phyloP scores from a whole-genome alignment of 2,797 vertebrate species.

The Cercopithecus hamlyni region DNA sequence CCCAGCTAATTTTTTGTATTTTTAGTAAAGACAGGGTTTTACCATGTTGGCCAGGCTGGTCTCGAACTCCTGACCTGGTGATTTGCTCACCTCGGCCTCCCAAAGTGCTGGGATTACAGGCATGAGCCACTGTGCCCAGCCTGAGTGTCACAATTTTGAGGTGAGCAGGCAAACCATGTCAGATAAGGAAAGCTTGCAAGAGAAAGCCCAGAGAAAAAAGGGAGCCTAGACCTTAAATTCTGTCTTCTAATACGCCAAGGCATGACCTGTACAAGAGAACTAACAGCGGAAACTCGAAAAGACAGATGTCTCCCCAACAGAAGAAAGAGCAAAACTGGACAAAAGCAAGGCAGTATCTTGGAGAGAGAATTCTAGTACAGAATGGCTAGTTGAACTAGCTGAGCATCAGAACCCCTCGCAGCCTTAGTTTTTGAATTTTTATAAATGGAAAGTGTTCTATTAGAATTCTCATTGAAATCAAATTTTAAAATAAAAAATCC shows the following conservation, averaged over 20 bases:
- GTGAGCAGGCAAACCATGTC: not conserved
- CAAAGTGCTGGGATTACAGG: too few species aligned
- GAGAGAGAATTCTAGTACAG: not conserved
- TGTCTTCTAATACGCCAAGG: not conserved
- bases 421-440: not conserved
- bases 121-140: too few species aligned
- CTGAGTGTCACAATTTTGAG: not conserved
- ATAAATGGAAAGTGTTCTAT: slow-evolving; percentile 5
- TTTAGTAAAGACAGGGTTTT: too few species aligned
- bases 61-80: too few species aligned
- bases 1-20: too few species aligned
- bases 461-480: slow-evolving; percentile 11
- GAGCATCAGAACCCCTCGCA: not conserved
- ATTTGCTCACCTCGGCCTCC: too few species aligned
- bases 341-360: not conserved
- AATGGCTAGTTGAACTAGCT: not conserved
- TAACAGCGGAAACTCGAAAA: not conserved
- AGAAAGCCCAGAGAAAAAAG: not conserved
- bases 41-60: too few species aligned
- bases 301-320: not conserved
- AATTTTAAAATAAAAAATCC: not conserved
- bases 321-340: not conserved
- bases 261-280: not conserved
- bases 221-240: not conserved
- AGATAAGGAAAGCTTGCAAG: not conserved